Conservation (phyloP, 2,888 invertebrate genomes). For the Hyles lineata region DNA sequence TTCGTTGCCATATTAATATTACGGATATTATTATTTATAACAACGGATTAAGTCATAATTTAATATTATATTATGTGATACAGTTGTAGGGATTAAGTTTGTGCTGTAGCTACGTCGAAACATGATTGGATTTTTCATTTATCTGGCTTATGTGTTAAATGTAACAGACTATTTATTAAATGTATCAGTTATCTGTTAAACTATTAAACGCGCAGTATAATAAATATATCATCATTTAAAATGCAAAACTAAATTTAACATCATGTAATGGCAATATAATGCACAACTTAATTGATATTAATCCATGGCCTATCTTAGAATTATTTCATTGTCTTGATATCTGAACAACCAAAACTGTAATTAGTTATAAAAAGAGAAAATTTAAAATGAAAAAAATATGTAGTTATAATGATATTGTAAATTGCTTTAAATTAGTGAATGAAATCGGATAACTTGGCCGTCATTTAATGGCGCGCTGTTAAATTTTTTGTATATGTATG, state of each 20-base stretch:
- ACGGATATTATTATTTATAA: constrained; percentile 82
- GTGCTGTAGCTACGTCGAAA: constrained; percentile 12
- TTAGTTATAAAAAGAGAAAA: constrained; percentile 34
- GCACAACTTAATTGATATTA: constrained; percentile 19
- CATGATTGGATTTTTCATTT: background rate
- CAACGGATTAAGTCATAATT: constrained; percentile 77
- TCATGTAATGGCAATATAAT: background rate
- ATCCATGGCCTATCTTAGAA: constrained; percentile 24
- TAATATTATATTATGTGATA: constrained; percentile 81
- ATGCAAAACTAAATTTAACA: background rate
- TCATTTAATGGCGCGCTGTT: constrained; percentile 69
- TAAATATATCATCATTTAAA: constrained; percentile 15
- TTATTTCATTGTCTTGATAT: constrained; percentile 4
- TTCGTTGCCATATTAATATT: constrained; percentile 85
- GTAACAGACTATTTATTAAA: constrained; percentile 1
- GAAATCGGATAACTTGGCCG: constrained; percentile 48
- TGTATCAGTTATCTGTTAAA: background rate
- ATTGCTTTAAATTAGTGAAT: constrained; percentile 61
- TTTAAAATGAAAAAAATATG: constrained; percentile 48
- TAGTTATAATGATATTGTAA: constrained; percentile 59
- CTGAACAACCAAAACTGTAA: constrained; percentile 39
- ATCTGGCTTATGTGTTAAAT: constrained; percentile 7
- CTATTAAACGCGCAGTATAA: background rate
- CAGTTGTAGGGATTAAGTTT: constrained; percentile 33
- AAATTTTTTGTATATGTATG: constrained; percentile 62